These are phyloP conservation scores for Paratilapia polleni DNA, from an alignment of 2,113 vertebrate species.

Conservation along the genomic window DNA sequence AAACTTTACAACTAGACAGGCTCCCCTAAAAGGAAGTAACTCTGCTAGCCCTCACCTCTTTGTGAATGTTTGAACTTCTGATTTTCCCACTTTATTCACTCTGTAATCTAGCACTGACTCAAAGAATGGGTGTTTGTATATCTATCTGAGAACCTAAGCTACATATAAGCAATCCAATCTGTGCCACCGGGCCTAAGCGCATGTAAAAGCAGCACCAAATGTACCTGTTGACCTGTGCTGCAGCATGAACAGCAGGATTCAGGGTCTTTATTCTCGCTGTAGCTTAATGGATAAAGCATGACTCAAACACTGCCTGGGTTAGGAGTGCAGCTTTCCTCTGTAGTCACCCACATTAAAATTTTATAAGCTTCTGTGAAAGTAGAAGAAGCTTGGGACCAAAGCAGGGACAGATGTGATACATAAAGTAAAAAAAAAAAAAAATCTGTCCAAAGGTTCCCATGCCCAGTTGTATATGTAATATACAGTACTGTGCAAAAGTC, in stretches of 20 bases:
- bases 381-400: conserved; percentile 10
- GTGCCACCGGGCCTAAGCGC: neutral
- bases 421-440: no score
- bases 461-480: no score
- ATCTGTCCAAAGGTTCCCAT: no score
- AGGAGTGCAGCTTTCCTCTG: conserved; percentile 8
- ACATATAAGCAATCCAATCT: neutral
- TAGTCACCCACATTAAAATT: conserved; percentile 17
- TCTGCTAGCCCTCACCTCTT: no score
- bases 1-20: neutral
- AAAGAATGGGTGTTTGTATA: neutral
- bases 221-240: conserved; percentile 19
- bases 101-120: no score
- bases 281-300: conserved; percentile 16
- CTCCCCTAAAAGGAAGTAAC: no score
- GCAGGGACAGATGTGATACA: conserved; percentile 3
- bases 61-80: no score
- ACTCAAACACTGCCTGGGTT: neutral
- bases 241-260: neutral
- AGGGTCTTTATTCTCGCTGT: conserved; percentile 5
- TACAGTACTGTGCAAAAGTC: no score
- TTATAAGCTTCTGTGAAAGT: conserved; percentile 11
- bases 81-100: neutral
- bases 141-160: neutral
- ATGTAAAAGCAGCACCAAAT: neutral